phyloP scores from a whole-genome alignment of 2,797 vertebrate genomes.

The Melanogrammus aeglefinus region DNA sequence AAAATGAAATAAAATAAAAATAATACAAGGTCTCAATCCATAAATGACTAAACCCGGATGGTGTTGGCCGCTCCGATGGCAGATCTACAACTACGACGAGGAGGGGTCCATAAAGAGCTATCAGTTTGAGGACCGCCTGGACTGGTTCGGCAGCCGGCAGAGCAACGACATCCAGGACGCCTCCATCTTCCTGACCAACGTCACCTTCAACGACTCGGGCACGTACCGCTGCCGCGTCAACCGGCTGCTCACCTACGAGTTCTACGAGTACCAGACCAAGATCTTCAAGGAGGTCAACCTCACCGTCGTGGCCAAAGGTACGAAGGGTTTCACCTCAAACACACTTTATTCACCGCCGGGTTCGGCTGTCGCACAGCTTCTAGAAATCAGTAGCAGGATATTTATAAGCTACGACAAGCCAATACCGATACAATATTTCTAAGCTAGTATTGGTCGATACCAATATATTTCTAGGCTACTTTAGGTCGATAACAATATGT shows the following conservation, averaged over 20 bases:
- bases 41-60: neutral
- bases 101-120: conserved; percentile 50
- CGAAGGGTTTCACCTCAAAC: neutral
- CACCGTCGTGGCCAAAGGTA: conserved; percentile 83
- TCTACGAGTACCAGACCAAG: conserved; percentile 68
- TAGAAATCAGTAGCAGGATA: neutral
- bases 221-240: conserved; percentile 80
- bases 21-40: too few species aligned
- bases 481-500: too few species aligned
- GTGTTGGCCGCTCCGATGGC: conserved; percentile 1
- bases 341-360: too few species aligned
- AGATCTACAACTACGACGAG: conserved; percentile 79
- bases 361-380: too few species aligned
- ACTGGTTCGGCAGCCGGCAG: conserved; percentile 82
- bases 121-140: conserved; percentile 72
- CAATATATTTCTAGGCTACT: too few species aligned
- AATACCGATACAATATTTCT: neutral
- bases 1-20: too few species aligned
- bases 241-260: conserved; percentile 76
- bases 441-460: too few species aligned
- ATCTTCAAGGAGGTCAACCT: conserved; percentile 78
- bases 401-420: neutral
- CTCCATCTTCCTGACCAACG: conserved; percentile 84
- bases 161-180: conserved; percentile 85
- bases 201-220: conserved; percentile 85